These are phyloP conservation scores for Cephalopterus ornatus DNA, from an alignment of 2,113 vertebrate genomes.

Conservation along the genomic window DNA sequence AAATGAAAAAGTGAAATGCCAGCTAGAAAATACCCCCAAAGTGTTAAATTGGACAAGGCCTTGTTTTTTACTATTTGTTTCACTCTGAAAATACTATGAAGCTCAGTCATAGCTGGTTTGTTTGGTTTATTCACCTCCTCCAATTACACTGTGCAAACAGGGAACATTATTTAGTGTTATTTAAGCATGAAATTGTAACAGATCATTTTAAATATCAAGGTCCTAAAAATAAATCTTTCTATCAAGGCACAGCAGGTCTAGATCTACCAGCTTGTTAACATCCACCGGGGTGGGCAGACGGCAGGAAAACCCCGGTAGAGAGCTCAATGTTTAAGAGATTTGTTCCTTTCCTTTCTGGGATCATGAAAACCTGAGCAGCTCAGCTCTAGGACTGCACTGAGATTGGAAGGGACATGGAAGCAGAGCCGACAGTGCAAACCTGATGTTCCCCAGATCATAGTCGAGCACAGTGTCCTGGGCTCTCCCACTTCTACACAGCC, in stretches of 20 bases:
- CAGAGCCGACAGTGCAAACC: not conserved
- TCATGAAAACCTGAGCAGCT: not conserved
- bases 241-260: constrained; percentile 69
- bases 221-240: constrained; percentile 77
- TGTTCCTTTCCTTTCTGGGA: not conserved
- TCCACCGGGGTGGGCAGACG: constrained; percentile 51
- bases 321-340: not conserved
- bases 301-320: constrained; percentile 19
- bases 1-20: constrained; percentile 1
- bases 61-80: constrained; percentile 26
- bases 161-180: constrained; percentile 76
- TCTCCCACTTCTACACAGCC: not conserved
- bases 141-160: constrained; percentile 75
- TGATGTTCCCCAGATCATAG: not conserved
- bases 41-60: constrained; percentile 1
- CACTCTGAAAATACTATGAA: constrained; percentile 40
- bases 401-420: not conserved
- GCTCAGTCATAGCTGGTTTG: constrained; percentile 55
- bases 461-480: not conserved
- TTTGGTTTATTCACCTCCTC: constrained; percentile 69
- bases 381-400: fast-evolving
- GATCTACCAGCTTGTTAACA: constrained; percentile 70
- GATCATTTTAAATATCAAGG: constrained; percentile 77
- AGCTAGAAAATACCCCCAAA: constrained; percentile 24
- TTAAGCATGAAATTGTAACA: constrained; percentile 82